Percentiles rank a stretch among this genome's conserved stretches.
These are phyloP conservation scores for Mechanitis messenoides DNA, from an alignment of 2,888 invertebrate species.

Conservation along the genomic window DNA sequence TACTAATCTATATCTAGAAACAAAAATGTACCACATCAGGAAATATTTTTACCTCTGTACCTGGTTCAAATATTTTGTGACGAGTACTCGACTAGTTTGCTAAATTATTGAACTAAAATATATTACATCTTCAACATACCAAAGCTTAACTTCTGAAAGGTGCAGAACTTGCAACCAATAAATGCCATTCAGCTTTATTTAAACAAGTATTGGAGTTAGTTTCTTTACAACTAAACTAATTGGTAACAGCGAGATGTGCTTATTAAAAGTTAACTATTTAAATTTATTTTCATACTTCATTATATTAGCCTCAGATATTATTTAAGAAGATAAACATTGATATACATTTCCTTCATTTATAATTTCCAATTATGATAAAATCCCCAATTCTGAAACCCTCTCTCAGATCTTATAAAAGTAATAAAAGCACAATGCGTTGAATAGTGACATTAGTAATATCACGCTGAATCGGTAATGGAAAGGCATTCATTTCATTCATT, in stretches of 20 bases:
- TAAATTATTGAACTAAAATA: neutral
- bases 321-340: too few relatives aligned
- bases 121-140: neutral
- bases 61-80: neutral
- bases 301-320: too few relatives aligned
- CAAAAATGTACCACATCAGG: neutral
- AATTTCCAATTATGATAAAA: too few relatives aligned
- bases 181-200: neutral
- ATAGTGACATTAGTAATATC: too few relatives aligned
- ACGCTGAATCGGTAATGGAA: too few relatives aligned
- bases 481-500: too few relatives aligned
- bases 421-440: too few relatives aligned
- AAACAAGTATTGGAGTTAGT: neutral
- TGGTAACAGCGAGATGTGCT: neutral
- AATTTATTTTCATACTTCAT: neutral
- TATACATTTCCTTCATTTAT: too few relatives aligned
- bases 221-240: neutral
- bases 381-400: too few relatives aligned
- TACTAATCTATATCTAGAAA: conserved; percentile 13
- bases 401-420: too few relatives aligned
- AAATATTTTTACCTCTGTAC: too few relatives aligned
- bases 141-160: conserved; percentile 1
- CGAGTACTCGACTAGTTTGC: neutral
- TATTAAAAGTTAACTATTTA: neutral
- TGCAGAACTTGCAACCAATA: neutral